These are phyloP conservation scores for Lysandra coridon DNA, from an alignment of 2,888 invertebrate genomes.

Conservation along the genomic window DNA sequence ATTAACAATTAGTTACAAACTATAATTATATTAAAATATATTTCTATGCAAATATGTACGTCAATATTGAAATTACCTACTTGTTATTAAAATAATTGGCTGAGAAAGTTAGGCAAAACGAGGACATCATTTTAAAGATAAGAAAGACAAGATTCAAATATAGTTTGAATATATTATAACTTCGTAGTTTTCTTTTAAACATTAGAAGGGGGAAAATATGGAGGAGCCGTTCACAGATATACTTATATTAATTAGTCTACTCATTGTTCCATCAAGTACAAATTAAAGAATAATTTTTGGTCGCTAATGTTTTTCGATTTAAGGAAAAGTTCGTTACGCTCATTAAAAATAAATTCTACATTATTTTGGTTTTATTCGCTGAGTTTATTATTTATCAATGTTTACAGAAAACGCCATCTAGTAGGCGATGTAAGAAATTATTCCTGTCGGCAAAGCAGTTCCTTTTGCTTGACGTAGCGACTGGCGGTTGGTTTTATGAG, in stretches of 20 bases:
- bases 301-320: not conserved
- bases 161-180: not conserved
- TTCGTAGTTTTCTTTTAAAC: not conserved
- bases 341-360: not conserved
- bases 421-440: not conserved
- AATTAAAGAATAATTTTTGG: not conserved
- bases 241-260: not conserved
- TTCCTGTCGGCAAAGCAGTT: not conserved
- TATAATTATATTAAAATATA: slow-evolving; percentile 7
- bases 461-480: not conserved
- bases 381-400: not conserved
- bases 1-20: not conserved
- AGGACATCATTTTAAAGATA: not conserved
- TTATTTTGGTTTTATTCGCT: not conserved
- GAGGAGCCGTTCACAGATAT: too few species aligned
- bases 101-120: not conserved
- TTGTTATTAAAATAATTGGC: not conserved
- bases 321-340: not conserved
- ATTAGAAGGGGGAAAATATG: too few species aligned
- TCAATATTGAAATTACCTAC: not conserved
- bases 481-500: not conserved
- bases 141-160: not conserved
- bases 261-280: not conserved
- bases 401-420: not conserved
- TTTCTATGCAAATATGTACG: not conserved